phyloP scores from a whole-genome alignment of 2,113 vertebrate species.

The Stegostoma tigrinum region DNA sequence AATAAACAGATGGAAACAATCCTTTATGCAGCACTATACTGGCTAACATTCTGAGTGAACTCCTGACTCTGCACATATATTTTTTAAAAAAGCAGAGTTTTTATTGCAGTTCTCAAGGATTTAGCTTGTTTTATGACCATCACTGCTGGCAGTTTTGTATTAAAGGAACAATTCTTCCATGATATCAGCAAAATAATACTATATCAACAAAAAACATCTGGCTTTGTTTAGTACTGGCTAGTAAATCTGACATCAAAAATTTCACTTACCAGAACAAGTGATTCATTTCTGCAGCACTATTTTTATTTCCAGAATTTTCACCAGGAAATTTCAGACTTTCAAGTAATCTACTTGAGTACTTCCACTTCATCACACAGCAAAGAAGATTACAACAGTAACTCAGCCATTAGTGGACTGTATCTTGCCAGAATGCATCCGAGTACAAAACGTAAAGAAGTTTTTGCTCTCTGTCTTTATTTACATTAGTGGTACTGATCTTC shows the following conservation, averaged over 20 bases:
- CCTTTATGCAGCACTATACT: not conserved
- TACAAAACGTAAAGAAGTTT: not conserved
- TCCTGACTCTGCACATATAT: not conserved
- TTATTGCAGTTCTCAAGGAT: not conserved
- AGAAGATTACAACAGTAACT: not conserved
- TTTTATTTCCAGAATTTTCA: not conserved
- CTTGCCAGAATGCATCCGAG: not conserved
- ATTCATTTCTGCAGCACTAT: not conserved
- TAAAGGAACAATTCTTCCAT: not conserved
- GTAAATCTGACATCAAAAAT: constrained; percentile 22
- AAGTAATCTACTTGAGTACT: not conserved
- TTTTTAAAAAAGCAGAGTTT: not conserved
- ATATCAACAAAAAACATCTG: constrained; percentile 8
- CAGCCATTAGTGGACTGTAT: not conserved
- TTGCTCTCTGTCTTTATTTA: not conserved
- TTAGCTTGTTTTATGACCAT: not conserved
- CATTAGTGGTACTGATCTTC: not conserved
- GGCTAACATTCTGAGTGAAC: not conserved
- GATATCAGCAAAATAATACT: constrained; percentile 1
- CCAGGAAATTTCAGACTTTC: not conserved
- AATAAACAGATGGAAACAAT: constrained; percentile 1
- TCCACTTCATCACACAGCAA: not conserved
- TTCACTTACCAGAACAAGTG: not conserved
- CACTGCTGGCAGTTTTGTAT: not conserved
- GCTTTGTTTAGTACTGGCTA: constrained; percentile 13